Conservation (phyloP, 2,888 invertebrate species). For the Melinaea marsaeus region DNA sequence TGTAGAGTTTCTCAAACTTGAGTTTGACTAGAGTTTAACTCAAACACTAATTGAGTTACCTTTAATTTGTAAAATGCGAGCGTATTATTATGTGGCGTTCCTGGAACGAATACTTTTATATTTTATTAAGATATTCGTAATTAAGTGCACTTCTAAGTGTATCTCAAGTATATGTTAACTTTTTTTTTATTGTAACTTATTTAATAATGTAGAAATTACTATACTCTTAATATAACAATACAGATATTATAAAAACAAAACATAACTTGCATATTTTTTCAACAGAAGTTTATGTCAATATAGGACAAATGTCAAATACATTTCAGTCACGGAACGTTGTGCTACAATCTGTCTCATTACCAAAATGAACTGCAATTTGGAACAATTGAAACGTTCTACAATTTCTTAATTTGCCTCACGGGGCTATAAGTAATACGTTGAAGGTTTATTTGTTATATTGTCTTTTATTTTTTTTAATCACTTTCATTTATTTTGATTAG, state of each 20-base stretch:
- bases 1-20: too few relatives aligned
- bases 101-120: too few relatives aligned
- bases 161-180: too few relatives aligned
- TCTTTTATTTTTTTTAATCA: not conserved
- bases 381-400: constrained; percentile 17
- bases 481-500: too few relatives aligned
- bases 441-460: constrained; percentile 2
- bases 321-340: constrained; percentile 20
- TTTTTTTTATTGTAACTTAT: too few relatives aligned
- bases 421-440: not conserved
- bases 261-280: not conserved
- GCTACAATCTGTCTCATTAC: constrained; percentile 20
- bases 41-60: too few relatives aligned
- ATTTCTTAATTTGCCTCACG: constrained; percentile 21
- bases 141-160: too few relatives aligned
- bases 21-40: too few relatives aligned
- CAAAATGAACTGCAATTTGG: constrained; percentile 20
- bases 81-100: too few relatives aligned
- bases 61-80: too few relatives aligned
- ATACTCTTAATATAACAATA: not conserved
- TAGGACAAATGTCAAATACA: constrained; percentile 7
- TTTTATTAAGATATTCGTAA: too few relatives aligned
- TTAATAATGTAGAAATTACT: too few relatives aligned
- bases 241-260: not conserved
- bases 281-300: not conserved